Percentiles rank a stretch among this genome's conserved stretches.
phyloP scores from a whole-genome alignment of 2,888 invertebrate species.

The Temnothorax unifasciatus region DNA sequence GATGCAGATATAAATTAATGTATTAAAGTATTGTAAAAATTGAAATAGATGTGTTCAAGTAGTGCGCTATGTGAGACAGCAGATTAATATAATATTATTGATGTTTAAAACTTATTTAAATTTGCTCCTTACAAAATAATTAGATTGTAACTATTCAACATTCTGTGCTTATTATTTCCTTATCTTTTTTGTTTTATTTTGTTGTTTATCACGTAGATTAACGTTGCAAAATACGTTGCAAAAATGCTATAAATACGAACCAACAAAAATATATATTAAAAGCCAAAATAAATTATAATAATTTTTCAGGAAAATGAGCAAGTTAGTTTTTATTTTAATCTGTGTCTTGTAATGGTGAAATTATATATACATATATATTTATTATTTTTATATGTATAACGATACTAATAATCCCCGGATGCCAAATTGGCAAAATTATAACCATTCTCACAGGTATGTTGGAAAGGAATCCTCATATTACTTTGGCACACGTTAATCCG shows the following conservation, averaged over 20 bases:
- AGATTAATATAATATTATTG: slow-evolving; percentile 2
- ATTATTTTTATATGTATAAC: slow-evolving; percentile 17
- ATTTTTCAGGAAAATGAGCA: slow-evolving; percentile 53
- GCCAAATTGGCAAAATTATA: slow-evolving; percentile 78
- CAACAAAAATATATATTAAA: slow-evolving; percentile 23
- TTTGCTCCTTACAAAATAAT: neutral
- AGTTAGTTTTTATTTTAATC: slow-evolving; percentile 62
- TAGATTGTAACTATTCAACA: neutral
- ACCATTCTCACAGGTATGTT: slow-evolving; percentile 89
- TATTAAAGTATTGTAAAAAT: neutral
- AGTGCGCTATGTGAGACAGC: neutral
- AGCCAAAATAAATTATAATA: slow-evolving; percentile 37
- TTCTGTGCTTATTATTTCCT: neutral
- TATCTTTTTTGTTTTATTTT: slow-evolving; percentile 29
- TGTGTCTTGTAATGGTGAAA: slow-evolving; percentile 58
- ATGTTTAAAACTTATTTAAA: neutral
- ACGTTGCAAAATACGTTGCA: slow-evolving; percentile 52
- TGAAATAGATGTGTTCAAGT: slow-evolving; percentile 8
- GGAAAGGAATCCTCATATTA: slow-evolving; percentile 96
- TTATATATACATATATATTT: neutral
- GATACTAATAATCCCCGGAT: slow-evolving; percentile 72
- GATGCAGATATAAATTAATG: neutral
- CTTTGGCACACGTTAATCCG: slow-evolving; percentile 98
- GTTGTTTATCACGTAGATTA: slow-evolving; percentile 19
- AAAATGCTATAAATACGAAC: slow-evolving; percentile 24